phyloP scores from a whole-genome alignment of 1,140 invertebrate species.

The Brachionus koreanus region DNA sequence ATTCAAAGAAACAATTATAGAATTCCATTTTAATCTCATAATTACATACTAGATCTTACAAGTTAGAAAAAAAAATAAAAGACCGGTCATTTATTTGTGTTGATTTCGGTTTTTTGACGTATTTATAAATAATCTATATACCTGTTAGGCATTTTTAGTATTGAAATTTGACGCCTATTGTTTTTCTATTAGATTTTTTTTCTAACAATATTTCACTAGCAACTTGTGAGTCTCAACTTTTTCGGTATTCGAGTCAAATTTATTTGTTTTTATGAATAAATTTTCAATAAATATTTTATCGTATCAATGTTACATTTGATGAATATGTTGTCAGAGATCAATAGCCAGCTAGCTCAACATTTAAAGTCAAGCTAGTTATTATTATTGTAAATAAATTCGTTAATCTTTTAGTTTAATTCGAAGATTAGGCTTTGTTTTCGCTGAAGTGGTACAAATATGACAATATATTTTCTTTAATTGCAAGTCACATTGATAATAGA shows the following conservation, averaged over 20 bases:
- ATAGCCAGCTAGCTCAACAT: neutral
- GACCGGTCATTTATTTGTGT: neutral
- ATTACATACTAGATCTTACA: slow-evolving; percentile 2
- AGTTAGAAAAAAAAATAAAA: neutral
- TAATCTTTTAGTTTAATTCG: slow-evolving; percentile 15
- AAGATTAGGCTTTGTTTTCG: neutral
- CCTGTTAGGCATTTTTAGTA: slow-evolving; percentile 30
- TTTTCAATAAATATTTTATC: slow-evolving; percentile 33
- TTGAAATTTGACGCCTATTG: slow-evolving; percentile 24
- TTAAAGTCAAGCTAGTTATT: slow-evolving; percentile 6
- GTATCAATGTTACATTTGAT: slow-evolving; percentile 21
- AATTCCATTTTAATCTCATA: slow-evolving; percentile 29
- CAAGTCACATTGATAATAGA: neutral
- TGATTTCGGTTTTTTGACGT: slow-evolving; percentile 19
- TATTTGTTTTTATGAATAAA: slow-evolving; percentile 16
- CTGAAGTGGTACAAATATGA: neutral
- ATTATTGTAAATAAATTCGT: neutral
- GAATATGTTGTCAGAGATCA: neutral
- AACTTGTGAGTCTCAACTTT: neutral
- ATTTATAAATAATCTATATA: slow-evolving; percentile 26
- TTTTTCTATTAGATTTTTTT: slow-evolving; percentile 21
- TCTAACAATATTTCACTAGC: slow-evolving; percentile 4
- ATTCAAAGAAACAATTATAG: slow-evolving; percentile 19
- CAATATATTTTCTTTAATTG: slow-evolving; percentile 20
- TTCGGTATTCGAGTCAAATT: neutral